These are phyloP conservation scores for Drosophila orosa DNA, from an alignment of 1,140 invertebrate genomes.

Conservation along the genomic window DNA sequence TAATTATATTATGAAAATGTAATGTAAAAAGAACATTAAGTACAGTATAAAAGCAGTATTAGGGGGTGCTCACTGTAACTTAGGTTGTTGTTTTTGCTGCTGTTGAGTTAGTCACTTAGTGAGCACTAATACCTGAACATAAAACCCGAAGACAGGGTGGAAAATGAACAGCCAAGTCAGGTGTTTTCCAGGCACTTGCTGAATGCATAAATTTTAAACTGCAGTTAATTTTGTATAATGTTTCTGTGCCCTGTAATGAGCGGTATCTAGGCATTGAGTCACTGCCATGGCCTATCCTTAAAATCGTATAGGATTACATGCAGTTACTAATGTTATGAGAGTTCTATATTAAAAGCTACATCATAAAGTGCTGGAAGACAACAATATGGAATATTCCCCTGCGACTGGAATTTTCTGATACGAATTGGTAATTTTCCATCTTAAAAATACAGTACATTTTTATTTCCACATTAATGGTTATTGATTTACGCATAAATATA, in stretches of 20 bases:
- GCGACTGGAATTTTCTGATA: not conserved
- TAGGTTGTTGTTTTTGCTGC: slow-evolving; percentile 7
- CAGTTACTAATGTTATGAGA: slow-evolving; percentile 1
- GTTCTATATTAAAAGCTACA: slow-evolving; percentile 23
- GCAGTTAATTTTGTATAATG: slow-evolving; percentile 5
- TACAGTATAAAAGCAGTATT: not conserved
- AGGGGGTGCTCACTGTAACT: not conserved
- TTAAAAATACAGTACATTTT: not conserved
- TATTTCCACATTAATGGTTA: not conserved
- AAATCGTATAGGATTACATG: not conserved
- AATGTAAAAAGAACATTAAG: not conserved
- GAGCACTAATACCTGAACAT: slow-evolving; percentile 38
- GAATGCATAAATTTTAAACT: slow-evolving; percentile 25
- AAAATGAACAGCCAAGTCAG: slow-evolving; percentile 52
- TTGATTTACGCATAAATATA: not conserved
- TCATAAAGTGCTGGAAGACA: slow-evolving; percentile 4
- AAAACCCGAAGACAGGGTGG: slow-evolving; percentile 36
- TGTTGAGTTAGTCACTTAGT: slow-evolving; percentile 50
- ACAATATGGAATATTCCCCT: not conserved
- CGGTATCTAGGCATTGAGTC: slow-evolving; percentile 1
- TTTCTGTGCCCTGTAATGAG: slow-evolving; percentile 6
- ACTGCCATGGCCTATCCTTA: not conserved
- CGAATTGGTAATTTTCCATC: slow-evolving; percentile 5
- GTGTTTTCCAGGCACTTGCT: slow-evolving; percentile 50
- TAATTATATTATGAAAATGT: no score